Percentiles rank a stretch among this genome's conserved stretches.
phyloP scores from a whole-genome alignment of 2,888 invertebrate genomes.

The Globia sparganii region DNA sequence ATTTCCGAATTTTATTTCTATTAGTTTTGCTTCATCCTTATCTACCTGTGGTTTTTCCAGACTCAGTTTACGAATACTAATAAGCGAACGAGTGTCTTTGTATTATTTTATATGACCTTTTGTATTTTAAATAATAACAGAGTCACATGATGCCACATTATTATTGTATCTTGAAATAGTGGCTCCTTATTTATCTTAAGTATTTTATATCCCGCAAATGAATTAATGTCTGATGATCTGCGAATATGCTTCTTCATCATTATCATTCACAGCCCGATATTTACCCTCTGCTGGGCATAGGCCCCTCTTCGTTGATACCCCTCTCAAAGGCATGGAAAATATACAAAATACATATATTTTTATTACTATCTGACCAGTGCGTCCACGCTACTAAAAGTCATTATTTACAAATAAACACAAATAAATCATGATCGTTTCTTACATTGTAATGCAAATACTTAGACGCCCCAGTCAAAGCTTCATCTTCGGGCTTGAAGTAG shows the following conservation, averaged over 20 bases:
- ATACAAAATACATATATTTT: too few relatives aligned
- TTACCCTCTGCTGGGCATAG: background rate
- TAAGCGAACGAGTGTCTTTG: background rate
- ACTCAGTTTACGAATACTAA: background rate
- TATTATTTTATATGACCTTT: conserved; percentile 1
- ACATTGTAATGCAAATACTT: conserved; percentile 65
- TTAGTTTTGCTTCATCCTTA: background rate
- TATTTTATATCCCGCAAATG: background rate
- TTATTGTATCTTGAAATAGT: background rate
- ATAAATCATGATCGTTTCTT: conserved; percentile 42
- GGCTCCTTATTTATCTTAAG: background rate
- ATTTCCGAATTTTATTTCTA: conserved; percentile 31
- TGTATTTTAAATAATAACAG: background rate
- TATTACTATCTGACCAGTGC: background rate
- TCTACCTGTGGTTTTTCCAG: background rate
- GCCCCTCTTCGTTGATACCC: background rate
- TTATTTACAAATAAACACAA: background rate
- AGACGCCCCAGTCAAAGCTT: conserved; percentile 55
- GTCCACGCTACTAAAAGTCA: background rate
- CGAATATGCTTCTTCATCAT: background rate
- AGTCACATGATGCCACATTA: background rate
- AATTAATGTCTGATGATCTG: background rate
- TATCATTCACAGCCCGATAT: background rate
- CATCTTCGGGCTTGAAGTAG: conserved; percentile 75
- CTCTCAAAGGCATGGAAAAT: background rate